phyloP scores from a whole-genome alignment of 2,888 invertebrate genomes.

The Standfussiana lucernea region DNA sequence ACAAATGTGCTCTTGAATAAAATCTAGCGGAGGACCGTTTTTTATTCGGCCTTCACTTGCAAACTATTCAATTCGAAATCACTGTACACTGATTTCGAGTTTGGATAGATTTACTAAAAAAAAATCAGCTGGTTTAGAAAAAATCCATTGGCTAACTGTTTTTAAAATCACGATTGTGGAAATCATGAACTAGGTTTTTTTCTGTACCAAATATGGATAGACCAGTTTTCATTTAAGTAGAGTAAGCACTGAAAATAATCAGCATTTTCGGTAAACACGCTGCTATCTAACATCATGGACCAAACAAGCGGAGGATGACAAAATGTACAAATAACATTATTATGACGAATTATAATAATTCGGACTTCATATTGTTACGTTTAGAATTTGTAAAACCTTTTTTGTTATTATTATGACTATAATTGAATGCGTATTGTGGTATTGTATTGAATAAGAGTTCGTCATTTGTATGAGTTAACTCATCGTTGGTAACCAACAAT shows the following conservation, averaged over 20 bases:
- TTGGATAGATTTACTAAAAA: neutral
- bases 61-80: conserved; percentile 31
- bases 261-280: neutral
- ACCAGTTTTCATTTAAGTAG: no score
- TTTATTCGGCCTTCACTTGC: conserved; percentile 24
- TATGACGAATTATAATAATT: conserved; percentile 20
- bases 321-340: conserved; percentile 8
- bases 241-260: neutral
- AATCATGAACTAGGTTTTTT: neutral
- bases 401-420: neutral
- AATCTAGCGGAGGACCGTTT: conserved; percentile 28
- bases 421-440: conserved; percentile 22
- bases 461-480: conserved; percentile 10
- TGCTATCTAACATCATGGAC: neutral
- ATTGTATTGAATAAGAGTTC: conserved; percentile 7
- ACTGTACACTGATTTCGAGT: conserved; percentile 3
- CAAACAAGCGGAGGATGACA: neutral
- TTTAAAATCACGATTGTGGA: neutral
- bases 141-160: neutral
- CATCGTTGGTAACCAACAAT: no score
- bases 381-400: neutral
- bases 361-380: neutral
- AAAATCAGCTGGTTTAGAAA: neutral
- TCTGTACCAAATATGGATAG: neutral
- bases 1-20: conserved; percentile 37